Evolutionary conservation across 2,113 vertebrate genomes (phyloP).

Genomic region (Dipodomys merriami): DNA sequence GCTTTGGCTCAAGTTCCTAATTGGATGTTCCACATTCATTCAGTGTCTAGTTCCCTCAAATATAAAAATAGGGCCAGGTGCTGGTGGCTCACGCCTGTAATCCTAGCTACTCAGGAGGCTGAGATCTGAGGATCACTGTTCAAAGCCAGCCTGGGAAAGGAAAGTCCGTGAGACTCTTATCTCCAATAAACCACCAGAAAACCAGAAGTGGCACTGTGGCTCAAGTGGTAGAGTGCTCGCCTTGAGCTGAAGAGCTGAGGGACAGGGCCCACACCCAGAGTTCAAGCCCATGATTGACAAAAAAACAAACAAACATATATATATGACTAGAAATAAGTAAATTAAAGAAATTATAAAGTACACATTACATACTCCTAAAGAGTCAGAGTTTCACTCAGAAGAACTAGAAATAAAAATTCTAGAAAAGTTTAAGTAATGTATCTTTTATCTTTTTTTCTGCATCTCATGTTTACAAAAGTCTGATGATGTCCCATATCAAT

Average conservation of each 20-base stretch:
- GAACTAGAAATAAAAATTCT: conserved; percentile 34
- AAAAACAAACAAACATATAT: too few relatives aligned
- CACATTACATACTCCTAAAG: background rate
- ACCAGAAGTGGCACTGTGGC: too few relatives aligned
- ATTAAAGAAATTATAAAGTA: conserved; percentile 24
- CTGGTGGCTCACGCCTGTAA: too few relatives aligned
- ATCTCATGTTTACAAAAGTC: background rate
- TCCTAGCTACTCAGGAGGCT: too few relatives aligned
- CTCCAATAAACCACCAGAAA: too few relatives aligned
- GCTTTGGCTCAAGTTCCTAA: conserved; percentile 7
- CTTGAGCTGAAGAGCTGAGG: too few relatives aligned
- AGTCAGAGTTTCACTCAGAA: background rate
- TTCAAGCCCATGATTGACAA: too few relatives aligned
- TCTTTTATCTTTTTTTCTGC: background rate
- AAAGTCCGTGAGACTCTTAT: too few relatives aligned
- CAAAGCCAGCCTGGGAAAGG: too few relatives aligned
- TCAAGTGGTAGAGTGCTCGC: too few relatives aligned
- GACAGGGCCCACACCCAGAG: too few relatives aligned
- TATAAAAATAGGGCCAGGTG: background rate
- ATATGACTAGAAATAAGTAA: conserved; percentile 11
- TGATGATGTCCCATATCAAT: background rate
- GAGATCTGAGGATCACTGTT: too few relatives aligned
- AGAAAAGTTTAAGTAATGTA: background rate
- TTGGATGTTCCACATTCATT: background rate
- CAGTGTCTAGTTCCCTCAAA: background rate